These are phyloP conservation scores for Ormia ochracea DNA, from an alignment of 2,888 invertebrate genomes.

Conservation along the genomic window DNA sequence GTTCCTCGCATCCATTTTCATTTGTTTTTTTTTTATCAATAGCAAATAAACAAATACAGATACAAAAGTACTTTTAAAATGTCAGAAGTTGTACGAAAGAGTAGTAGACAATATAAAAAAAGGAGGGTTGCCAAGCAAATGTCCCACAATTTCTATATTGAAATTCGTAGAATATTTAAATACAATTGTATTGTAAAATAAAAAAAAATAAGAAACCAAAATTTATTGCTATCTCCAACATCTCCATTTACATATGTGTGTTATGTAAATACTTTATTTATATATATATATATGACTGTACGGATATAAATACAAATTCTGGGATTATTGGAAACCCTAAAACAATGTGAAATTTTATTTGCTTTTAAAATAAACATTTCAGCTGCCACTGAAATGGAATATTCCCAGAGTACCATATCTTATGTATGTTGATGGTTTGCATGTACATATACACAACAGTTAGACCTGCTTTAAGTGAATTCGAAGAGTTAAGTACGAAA, in stretches of 20 bases:
- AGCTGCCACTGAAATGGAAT: constrained; percentile 43
- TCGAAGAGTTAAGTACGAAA: too few relatives aligned
- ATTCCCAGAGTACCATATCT: constrained; percentile 48
- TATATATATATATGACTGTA: neutral
- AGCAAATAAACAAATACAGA: neutral
- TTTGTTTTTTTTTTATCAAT: constrained; percentile 9
- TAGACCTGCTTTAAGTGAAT: too few relatives aligned
- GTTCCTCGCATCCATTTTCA: neutral
- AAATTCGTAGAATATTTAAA: too few relatives aligned
- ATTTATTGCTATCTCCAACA: too few relatives aligned
- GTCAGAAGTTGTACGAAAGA: constrained; percentile 27
- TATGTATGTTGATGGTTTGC: neutral
- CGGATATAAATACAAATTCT: neutral
- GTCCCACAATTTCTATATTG: too few relatives aligned
- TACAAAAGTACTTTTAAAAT: constrained; percentile 11
- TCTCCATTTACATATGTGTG: too few relatives aligned
- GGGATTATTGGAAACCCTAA: constrained; percentile 31
- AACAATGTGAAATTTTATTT: constrained; percentile 48
- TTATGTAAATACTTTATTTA: too few relatives aligned
- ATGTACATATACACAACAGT: constrained; percentile 9
- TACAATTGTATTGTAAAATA: too few relatives aligned
- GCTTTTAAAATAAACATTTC: constrained; percentile 30
- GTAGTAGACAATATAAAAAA: constrained; percentile 19
- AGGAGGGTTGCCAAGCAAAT: constrained; percentile 44
- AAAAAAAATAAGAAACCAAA: too few relatives aligned